Conservation (phyloP, 2,888 invertebrate species). For the Anoncus sp. region DNA sequence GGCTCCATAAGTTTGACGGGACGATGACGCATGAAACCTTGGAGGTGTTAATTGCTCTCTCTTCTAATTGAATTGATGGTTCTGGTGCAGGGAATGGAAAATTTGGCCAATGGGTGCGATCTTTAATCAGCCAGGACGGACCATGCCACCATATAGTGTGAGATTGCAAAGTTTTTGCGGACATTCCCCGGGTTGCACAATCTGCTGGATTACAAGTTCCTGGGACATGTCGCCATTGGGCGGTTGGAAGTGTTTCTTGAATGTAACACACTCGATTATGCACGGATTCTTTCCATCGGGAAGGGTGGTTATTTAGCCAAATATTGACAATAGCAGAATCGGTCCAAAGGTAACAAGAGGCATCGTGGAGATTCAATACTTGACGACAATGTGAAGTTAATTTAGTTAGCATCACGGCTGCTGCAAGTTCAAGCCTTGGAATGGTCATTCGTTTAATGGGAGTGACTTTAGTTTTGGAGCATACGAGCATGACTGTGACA, state of each 20-base stretch:
- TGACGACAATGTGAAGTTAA: conserved; percentile 2
- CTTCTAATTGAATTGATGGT: too few relatives aligned
- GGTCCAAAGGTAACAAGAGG: conserved; percentile 39
- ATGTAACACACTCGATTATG: too few relatives aligned
- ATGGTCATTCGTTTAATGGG: conserved; percentile 48
- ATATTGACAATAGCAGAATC: too few relatives aligned
- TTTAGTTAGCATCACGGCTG: conserved; percentile 36
- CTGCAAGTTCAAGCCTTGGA: conserved; percentile 53
- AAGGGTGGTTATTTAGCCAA: conserved; percentile 49
- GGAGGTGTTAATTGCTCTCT: too few relatives aligned
- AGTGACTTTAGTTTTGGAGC: conserved; percentile 53
- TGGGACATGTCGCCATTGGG: conserved; percentile 69
- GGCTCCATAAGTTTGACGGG: too few relatives aligned
- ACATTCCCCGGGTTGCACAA: conserved; percentile 52
- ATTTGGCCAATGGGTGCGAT: conserved; percentile 46
- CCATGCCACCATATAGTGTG: conserved; percentile 52
- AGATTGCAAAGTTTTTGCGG: conserved; percentile 21
- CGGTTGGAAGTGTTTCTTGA: too few relatives aligned
- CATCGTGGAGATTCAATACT: conserved; percentile 1
- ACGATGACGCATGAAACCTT: too few relatives aligned
- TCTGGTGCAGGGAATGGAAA: too few relatives aligned
- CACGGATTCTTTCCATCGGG: too few relatives aligned
- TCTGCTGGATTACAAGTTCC: conserved; percentile 57
- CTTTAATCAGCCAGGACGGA: conserved; percentile 46
- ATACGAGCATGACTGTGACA: conserved; percentile 22